Conservation (phyloP, 2,797 vertebrate species). For the Numenius phaeopus region DNA sequence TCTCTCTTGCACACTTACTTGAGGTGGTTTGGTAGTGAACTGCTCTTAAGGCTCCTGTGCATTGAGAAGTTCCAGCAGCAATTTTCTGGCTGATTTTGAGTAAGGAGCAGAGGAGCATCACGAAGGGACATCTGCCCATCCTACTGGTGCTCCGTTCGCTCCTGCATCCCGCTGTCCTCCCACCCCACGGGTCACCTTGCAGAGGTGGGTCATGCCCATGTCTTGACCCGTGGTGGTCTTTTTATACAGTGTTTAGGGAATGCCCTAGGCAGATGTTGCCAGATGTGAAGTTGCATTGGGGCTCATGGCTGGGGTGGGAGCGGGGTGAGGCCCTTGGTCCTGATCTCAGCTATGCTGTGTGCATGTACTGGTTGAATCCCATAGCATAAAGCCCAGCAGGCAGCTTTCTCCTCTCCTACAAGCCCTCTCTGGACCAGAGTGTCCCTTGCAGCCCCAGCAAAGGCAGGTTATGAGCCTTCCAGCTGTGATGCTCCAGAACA, state of each 20-base stretch:
- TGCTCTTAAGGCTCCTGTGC: background rate
- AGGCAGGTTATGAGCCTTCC: background rate
- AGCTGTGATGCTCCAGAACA: background rate
- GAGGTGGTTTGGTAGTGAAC: background rate
- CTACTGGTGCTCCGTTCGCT: accelerated
- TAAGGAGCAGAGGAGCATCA: background rate
- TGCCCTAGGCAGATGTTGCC: background rate
- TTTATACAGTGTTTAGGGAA: background rate
- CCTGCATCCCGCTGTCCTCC: background rate
- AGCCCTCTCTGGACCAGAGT: background rate
- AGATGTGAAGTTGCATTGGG: accelerated
- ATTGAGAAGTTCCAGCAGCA: background rate
- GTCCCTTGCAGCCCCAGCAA: background rate
- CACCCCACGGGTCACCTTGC: accelerated
- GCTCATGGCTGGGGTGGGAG: background rate
- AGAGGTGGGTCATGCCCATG: background rate
- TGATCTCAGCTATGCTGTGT: background rate
- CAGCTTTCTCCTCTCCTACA: background rate
- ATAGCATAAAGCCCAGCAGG: background rate
- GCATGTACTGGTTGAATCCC: background rate
- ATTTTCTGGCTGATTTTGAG: background rate
- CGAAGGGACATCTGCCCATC: background rate
- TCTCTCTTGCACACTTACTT: background rate
- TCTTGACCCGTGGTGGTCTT: background rate
- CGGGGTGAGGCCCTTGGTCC: background rate